These are phyloP conservation scores for Turdus rufiventris DNA, from an alignment of 2,113 vertebrate genomes.

Conservation along the genomic window DNA sequence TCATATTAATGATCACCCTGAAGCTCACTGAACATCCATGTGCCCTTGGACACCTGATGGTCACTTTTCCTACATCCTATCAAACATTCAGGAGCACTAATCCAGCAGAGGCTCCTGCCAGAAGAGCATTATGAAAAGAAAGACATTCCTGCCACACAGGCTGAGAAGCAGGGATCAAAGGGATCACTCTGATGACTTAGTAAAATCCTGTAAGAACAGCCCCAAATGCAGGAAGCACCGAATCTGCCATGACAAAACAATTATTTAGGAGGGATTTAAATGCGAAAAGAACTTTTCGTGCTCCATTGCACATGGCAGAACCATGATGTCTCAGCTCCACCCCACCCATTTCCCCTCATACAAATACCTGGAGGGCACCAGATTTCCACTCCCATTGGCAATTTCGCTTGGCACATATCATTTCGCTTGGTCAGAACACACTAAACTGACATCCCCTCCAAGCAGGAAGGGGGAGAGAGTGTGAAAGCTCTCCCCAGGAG, in stretches of 20 bases:
- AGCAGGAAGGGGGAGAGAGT: not conserved
- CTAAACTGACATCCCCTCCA: not conserved
- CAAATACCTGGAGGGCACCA: constrained; percentile 43
- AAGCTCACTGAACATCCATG: not conserved
- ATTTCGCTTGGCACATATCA: constrained; percentile 22
- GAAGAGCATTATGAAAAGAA: not conserved
- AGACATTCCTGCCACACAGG: not conserved
- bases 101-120: not conserved
- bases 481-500: not conserved
- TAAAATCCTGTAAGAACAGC: not conserved
- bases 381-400: constrained; percentile 59
- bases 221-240: not conserved
- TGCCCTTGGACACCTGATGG: not conserved
- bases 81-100: not conserved
- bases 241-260: constrained; percentile 2
- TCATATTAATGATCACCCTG: not conserved
- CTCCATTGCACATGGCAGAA: not conserved
- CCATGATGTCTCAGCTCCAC: not conserved
- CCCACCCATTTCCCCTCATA: constrained; percentile 53
- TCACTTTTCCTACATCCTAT: not conserved
- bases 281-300: not conserved
- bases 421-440: not conserved
- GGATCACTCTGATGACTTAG: not conserved
- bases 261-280: not conserved
- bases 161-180: not conserved